These are phyloP conservation scores for Ophioninae sp. DNA, from an alignment of 2,888 invertebrate genomes.

Conservation along the genomic window DNA sequence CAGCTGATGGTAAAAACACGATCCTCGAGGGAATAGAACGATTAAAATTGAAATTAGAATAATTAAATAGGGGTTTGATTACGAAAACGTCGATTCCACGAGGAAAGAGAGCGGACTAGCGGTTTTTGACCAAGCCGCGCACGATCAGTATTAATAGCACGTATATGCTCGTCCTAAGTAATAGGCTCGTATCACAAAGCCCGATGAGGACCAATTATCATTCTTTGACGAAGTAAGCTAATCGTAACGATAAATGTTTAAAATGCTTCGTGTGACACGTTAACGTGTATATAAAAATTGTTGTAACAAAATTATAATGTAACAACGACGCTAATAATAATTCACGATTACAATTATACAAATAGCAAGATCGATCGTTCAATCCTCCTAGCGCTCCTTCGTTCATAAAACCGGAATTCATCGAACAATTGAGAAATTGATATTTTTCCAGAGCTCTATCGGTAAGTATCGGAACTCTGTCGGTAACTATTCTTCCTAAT, in stretches of 20 bases:
- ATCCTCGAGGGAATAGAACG: too few species aligned
- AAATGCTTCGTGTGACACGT: slow-evolving; percentile 26
- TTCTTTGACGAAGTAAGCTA: slow-evolving; percentile 26
- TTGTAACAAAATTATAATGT: slow-evolving; percentile 15
- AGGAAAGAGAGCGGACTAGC: neutral
- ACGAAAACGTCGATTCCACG: neutral
- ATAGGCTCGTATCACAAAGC: neutral
- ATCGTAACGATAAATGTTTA: slow-evolving; percentile 37
- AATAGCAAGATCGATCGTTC: neutral
- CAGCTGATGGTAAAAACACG: too few species aligned
- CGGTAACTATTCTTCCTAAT: neutral
- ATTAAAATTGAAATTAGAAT: too few species aligned
- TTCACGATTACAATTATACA: neutral
- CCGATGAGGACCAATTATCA: slow-evolving; percentile 51
- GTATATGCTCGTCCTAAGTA: neutral
- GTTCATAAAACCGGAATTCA: too few species aligned
- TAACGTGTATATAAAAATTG: neutral
- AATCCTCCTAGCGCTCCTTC: neutral
- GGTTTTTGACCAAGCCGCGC: slow-evolving; percentile 10
- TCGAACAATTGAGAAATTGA: too few species aligned
- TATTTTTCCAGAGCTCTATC: too few species aligned
- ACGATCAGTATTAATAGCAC: slow-evolving; percentile 40
- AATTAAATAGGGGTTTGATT: neutral
- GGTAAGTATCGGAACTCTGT: too few species aligned
- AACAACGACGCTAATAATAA: neutral